phyloP scores from a whole-genome alignment of 2,888 invertebrate genomes.

The Hirtodrosophila duncani region DNA sequence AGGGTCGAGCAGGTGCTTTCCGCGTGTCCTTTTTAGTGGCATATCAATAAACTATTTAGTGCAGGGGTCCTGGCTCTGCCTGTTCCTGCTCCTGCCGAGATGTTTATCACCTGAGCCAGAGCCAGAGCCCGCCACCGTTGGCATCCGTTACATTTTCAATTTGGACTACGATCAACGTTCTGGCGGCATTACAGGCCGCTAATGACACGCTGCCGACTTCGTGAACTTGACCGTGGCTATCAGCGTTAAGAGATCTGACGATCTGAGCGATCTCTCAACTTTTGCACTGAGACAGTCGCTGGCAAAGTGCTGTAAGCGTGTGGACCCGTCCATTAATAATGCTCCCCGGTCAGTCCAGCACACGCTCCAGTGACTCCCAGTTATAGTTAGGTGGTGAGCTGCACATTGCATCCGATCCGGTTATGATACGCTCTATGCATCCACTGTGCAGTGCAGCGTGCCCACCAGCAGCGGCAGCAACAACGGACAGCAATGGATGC shows the following conservation, averaged over 20 bases:
- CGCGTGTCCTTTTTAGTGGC: constrained; percentile 33
- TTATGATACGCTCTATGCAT: constrained; percentile 65
- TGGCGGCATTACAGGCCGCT: constrained; percentile 54
- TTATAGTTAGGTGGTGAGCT: constrained; percentile 20
- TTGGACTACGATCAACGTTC: constrained; percentile 62
- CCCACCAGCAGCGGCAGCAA: too few relatives aligned
- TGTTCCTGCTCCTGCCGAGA: constrained; percentile 49
- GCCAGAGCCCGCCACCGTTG: constrained; percentile 4
- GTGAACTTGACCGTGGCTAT: constrained; percentile 78
- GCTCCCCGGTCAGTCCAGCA: constrained; percentile 19
- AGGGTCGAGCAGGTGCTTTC: constrained; percentile 38
- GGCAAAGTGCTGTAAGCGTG: constrained; percentile 48
- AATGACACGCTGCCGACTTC: constrained; percentile 61
- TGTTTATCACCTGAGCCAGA: too few relatives aligned
- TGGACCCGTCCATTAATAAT: constrained; percentile 67
- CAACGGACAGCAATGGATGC: too few relatives aligned
- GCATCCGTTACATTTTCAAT: constrained; percentile 76
- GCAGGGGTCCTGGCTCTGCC: constrained; percentile 27
- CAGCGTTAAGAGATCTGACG: constrained; percentile 55
- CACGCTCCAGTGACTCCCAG: constrained; percentile 49
- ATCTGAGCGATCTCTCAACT: constrained; percentile 20
- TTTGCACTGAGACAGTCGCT: constrained; percentile 35
- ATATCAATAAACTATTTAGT: constrained; percentile 67
- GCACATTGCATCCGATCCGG: constrained; percentile 65
- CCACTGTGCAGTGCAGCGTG: constrained; percentile 65